Conservation (phyloP, 2,797 vertebrate species). For the Typhlichthys eigenmanni region DNA sequence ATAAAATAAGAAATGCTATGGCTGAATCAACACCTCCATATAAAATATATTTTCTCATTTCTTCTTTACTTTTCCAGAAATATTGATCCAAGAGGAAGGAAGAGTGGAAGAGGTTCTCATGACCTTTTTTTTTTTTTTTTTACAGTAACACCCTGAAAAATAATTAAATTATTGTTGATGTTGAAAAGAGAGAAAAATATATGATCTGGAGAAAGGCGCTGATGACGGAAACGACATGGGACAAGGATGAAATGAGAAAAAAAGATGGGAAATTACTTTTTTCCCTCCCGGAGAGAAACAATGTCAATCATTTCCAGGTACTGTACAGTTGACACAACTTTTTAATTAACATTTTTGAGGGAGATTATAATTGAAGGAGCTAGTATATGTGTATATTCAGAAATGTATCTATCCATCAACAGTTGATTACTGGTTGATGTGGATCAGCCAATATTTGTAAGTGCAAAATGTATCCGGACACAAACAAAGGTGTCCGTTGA, state of each 20-base stretch:
- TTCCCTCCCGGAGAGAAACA: slow-evolving; percentile 2
- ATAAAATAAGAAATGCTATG: slow-evolving; percentile 21
- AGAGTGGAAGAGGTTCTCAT: slow-evolving; percentile 23
- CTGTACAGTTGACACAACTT: slow-evolving; percentile 20
- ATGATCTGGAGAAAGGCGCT: slow-evolving; percentile 24
- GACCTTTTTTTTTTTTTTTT: slow-evolving; percentile 46
- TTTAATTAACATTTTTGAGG: slow-evolving; percentile 18
- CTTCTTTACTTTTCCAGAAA: slow-evolving; percentile 21
- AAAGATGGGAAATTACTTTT: slow-evolving; percentile 31
- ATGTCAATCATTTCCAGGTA: slow-evolving; percentile 20
- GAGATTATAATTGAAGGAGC: slow-evolving; percentile 3
- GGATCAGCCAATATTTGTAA: neutral
- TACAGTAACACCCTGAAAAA: slow-evolving; percentile 29
- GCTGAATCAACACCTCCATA: slow-evolving; percentile 30
- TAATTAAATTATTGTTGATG: slow-evolving; percentile 37
- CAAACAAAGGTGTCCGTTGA: neutral
- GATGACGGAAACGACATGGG: slow-evolving; percentile 46
- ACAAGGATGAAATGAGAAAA: slow-evolving; percentile 9
- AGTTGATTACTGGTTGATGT: neutral
- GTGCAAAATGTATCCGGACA: neutral
- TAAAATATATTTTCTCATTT: slow-evolving; percentile 12
- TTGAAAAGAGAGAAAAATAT: slow-evolving; percentile 19
- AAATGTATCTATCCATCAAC: neutral
- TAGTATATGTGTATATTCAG: neutral
- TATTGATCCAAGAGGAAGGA: slow-evolving; percentile 30